Percentiles rank a stretch among this genome's conserved stretches.
phyloP scores from a whole-genome alignment of 2,797 vertebrate genomes.

The Liasis olivaceus region DNA sequence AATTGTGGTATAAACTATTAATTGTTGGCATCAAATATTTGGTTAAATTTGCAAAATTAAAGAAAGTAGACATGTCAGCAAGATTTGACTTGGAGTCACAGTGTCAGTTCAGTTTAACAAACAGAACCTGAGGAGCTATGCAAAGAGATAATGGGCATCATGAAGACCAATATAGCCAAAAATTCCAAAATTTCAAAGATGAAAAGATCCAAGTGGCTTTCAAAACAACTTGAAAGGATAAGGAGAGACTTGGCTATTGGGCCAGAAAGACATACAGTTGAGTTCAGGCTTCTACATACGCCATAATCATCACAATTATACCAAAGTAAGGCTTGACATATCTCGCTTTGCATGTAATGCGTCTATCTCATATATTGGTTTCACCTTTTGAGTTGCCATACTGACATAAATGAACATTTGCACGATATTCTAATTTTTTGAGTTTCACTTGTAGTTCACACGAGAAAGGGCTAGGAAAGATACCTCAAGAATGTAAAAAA shows the following conservation, averaged over 20 bases:
- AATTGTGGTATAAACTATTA: background rate
- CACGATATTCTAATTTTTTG: too few species aligned
- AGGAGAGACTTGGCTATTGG: background rate
- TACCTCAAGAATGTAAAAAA: background rate
- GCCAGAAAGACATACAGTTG: background rate
- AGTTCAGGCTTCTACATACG: background rate
- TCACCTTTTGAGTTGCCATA: too few species aligned
- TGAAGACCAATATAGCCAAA: background rate
- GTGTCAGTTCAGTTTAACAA: background rate
- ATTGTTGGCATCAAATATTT: background rate
- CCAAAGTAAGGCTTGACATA: too few species aligned
- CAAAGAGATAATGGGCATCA: background rate
- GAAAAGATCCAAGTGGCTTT: background rate
- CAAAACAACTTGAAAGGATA: background rate
- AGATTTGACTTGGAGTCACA: background rate
- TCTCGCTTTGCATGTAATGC: too few species aligned
- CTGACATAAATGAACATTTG: too few species aligned
- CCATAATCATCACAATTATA: too few species aligned
- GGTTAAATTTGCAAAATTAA: background rate
- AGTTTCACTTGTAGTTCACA: background rate
- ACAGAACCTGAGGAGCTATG: background rate
- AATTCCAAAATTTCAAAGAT: background rate
- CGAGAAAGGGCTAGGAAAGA: background rate
- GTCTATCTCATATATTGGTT: too few species aligned
- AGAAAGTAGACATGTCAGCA: background rate